Base-by-base conservation (phyloP, 2,888 invertebrate genomes). In the Leucozona laternaria region DNA sequence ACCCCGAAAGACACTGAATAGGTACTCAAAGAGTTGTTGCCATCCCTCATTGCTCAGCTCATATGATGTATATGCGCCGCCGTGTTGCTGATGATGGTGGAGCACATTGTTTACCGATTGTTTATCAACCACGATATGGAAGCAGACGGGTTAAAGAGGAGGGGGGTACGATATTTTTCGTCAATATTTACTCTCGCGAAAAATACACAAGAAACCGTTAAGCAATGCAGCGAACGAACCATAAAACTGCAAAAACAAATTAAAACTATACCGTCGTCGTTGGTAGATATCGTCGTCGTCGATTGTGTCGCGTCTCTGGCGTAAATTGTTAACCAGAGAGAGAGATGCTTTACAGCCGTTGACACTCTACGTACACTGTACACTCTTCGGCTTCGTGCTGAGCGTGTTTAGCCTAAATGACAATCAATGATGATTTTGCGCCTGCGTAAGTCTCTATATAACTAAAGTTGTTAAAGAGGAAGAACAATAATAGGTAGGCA, bases 101-200 rank as follows among this genome's bases (percentile, higher is more conserved):
- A 76, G 45, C 64, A 76, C 53, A 81, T 80, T 86, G 82, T 79
- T 82, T 79, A 82, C 57, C 62, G 71, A 78, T 60, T 77, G 72
- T 71, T 53, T 48, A 72, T 43, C 34, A 37, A 57, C 28, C 70
- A 58, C 48, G 71, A 79, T 64, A 70, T 45, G 58, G 37, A 31
- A 57, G 75, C 48, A 70, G 70, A 40, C 15, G 66, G 66, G 62
- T n/a, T n/a, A 73, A n/a, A 76, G 55, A 62, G 28, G 1, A 3
- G 48, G 31, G 20, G 10, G 53, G 4, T 13, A 37, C 17, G 37
- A 22, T 58, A 55, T 79, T 81, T 77, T 86, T 82, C 82, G 82
- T 86, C 82, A 86, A 86, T 82, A 82, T 86, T 86, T 86, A 86
- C 86, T 86, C 86, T 86, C 70, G 78, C 86, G 71, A 79, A 86